These are phyloP conservation scores for Moxostoma hubbsi DNA, from an alignment of 2,797 vertebrate genomes.

Conservation along the genomic window DNA sequence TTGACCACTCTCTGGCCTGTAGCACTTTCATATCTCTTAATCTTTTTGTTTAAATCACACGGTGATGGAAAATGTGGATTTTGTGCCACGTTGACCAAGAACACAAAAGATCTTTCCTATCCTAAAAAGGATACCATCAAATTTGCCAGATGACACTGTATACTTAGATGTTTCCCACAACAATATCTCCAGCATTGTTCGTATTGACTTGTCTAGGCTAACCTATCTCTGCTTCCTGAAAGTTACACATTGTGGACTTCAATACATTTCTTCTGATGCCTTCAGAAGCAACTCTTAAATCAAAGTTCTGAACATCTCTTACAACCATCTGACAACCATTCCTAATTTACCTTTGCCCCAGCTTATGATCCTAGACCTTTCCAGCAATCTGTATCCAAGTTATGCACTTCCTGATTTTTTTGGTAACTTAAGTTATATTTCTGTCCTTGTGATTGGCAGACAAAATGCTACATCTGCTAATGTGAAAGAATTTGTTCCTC, in stretches of 20 bases:
- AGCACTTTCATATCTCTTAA: slow-evolving; percentile 12
- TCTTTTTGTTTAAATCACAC: slow-evolving; percentile 36
- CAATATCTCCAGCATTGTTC: slow-evolving; percentile 58
- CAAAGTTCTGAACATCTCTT: slow-evolving; percentile 69
- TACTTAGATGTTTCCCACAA: slow-evolving; percentile 72
- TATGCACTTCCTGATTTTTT: slow-evolving; percentile 66
- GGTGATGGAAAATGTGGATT: slow-evolving; percentile 42
- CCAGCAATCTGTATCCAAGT: slow-evolving; percentile 62
- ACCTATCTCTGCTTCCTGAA: slow-evolving; percentile 68
- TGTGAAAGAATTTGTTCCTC: slow-evolving; percentile 62
- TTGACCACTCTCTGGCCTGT: slow-evolving; percentile 6
- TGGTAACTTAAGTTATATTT: slow-evolving; percentile 54
- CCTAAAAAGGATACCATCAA: slow-evolving; percentile 58
- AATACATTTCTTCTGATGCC: slow-evolving; percentile 57
- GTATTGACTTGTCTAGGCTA: slow-evolving; percentile 51
- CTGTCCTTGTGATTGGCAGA: slow-evolving; percentile 64
- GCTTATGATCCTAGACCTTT: slow-evolving; percentile 66
- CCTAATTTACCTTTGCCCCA: slow-evolving; percentile 62
- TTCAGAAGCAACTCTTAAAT: slow-evolving; percentile 63
- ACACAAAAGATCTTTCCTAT: slow-evolving; percentile 61
- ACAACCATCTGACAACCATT: slow-evolving; percentile 63
- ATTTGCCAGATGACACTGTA: slow-evolving; percentile 59
- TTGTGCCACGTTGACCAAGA: slow-evolving; percentile 58
- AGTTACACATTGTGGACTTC: slow-evolving; percentile 64
- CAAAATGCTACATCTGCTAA: slow-evolving; percentile 52